A percentile compares a stretch with the other conserved stretches of the same genome.
Conservation (phyloP, 1,140 invertebrate species). For the Drosophila busckii region DNA sequence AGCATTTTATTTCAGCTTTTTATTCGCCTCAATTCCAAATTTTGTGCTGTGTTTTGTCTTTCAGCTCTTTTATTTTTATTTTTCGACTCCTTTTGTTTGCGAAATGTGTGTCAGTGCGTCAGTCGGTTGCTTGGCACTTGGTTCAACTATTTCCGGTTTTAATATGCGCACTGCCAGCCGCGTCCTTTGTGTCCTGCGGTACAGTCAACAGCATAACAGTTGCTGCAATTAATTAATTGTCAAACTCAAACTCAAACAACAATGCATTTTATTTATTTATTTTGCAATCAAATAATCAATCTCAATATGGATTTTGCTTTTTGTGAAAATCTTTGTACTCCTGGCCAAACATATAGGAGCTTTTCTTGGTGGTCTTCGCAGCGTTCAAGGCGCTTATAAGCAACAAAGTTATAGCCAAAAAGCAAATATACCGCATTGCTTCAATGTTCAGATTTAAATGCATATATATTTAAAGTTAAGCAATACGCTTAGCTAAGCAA, state of each 20-base stretch:
- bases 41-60: slow-evolving; percentile 33
- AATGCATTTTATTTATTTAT: too few species aligned
- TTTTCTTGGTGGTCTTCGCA: neutral
- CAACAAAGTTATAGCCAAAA: too few species aligned
- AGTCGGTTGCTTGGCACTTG: slow-evolving; percentile 72
- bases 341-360: neutral
- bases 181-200: slow-evolving; percentile 11
- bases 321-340: neutral
- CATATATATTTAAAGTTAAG: too few species aligned
- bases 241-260: too few species aligned
- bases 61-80: slow-evolving; percentile 29
- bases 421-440: too few species aligned
- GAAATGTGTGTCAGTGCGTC: slow-evolving; percentile 75
- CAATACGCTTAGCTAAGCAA: too few species aligned
- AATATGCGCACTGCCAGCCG: slow-evolving; percentile 56
- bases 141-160: slow-evolving; percentile 74
- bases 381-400: neutral
- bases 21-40: slow-evolving; percentile 57
- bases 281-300: too few species aligned
- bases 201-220: neutral
- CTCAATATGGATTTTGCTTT: too few species aligned
- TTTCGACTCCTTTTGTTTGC: slow-evolving; percentile 46
- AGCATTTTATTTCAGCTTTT: slow-evolving; percentile 75
- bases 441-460: too few species aligned
- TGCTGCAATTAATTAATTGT: too few species aligned